phyloP scores from a whole-genome alignment of 2,888 invertebrate species.

The Dione vanillae region DNA sequence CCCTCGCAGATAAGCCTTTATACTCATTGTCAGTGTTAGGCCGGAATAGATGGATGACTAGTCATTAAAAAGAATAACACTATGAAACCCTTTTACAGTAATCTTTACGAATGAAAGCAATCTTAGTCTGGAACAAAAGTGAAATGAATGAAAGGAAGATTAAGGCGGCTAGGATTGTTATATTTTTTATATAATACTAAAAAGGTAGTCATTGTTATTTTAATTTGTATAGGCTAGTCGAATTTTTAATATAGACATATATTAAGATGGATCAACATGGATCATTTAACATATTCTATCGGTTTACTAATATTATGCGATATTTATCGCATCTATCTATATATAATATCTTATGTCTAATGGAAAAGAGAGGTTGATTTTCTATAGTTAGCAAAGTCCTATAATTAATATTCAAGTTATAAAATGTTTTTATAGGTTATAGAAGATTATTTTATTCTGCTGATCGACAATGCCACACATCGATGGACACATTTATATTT shows the following conservation, averaged over 20 bases:
- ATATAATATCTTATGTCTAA: background rate
- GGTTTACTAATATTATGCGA: background rate
- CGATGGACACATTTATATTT: no score
- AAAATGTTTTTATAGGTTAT: background rate
- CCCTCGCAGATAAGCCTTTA: slow-evolving; percentile 57
- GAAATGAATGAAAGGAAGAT: slow-evolving; percentile 1
- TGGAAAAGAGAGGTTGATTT: background rate
- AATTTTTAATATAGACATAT: background rate
- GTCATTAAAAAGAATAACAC: slow-evolving; percentile 45
- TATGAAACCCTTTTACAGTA: slow-evolving; percentile 33
- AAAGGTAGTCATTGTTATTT: no score
- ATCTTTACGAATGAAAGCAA: slow-evolving; percentile 24
- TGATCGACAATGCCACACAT: no score
- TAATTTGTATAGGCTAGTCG: no score
- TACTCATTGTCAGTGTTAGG: slow-evolving; percentile 52
- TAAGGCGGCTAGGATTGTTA: background rate
- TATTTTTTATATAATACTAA: no score
- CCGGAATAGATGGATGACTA: slow-evolving; percentile 45
- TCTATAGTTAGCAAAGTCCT: slow-evolving; percentile 1
- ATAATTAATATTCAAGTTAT: background rate
- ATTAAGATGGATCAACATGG: background rate
- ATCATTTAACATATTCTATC: background rate
- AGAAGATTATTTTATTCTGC: background rate
- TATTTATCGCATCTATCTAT: background rate
- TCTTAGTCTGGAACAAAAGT: background rate